Evolutionary conservation across 2,113 vertebrate species (phyloP).

Genomic region (Felis catus): F.catus_Fca126_mat1.0 CM031418.1:125042001-125042500

Average conservation of each 20-base stretch:
- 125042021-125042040: background rate
- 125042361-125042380: background rate
- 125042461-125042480: background rate
- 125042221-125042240: constrained; percentile 95
- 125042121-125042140: constrained; percentile 88
- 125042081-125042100: constrained; percentile 98
- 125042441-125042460: rapidly evolving
- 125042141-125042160: constrained; percentile 95
- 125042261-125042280: rapidly evolving
- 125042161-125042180: constrained; percentile 90
- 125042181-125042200: constrained; percentile 92
- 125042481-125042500: background rate
- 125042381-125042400: rapidly evolving
- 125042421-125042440: background rate
- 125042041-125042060: background rate
- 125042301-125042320: rapidly evolving
- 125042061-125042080: constrained; percentile 86
- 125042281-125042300: background rate
- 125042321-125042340: background rate
- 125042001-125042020: too few relatives aligned
- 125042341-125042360: too few relatives aligned
- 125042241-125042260: background rate
- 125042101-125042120: constrained; percentile 96
- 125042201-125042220: constrained; percentile 93
- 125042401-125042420: background rate